Evolutionary conservation across 1,140 invertebrate species (phyloP).

Genomic region (Drosophila littoralis): DNA sequence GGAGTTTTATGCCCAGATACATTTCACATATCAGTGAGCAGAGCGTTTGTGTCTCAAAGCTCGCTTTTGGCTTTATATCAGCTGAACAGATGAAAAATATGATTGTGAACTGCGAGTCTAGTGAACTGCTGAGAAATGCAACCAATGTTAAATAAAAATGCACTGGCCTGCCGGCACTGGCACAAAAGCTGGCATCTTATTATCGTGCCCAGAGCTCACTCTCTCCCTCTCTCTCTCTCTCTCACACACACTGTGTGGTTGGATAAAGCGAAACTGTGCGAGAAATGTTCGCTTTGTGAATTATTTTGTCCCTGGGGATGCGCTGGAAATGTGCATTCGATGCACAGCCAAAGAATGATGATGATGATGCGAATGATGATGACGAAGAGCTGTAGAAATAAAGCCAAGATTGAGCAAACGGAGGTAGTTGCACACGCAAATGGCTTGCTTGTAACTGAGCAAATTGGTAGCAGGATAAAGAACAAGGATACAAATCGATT

Average conservation of each 20-base stretch:
- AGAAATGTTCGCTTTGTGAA: constrained; percentile 71
- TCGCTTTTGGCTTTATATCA: neutral
- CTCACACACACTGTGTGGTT: constrained; percentile 11
- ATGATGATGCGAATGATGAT: constrained; percentile 9
- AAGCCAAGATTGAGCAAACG: constrained; percentile 1
- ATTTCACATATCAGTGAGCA: constrained; percentile 13
- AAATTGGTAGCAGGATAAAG: constrained; percentile 25
- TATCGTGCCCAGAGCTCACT: constrained; percentile 32
- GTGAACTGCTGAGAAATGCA: constrained; percentile 17
- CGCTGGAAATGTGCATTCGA: constrained; percentile 48
- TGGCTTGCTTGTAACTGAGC: constrained; percentile 18
- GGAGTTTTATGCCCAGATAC: constrained; percentile 1
- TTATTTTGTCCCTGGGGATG: constrained; percentile 51
- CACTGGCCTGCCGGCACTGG: constrained; percentile 28
- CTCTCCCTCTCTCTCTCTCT: too few species aligned
- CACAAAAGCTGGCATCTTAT: constrained; percentile 51
- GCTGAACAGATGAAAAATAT: neutral
- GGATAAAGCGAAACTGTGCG: constrained; percentile 63
- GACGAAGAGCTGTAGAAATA: neutral
- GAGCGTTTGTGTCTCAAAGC: neutral
- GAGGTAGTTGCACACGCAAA: constrained; percentile 31
- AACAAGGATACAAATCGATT: constrained; percentile 54
- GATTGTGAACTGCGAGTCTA: constrained; percentile 13
- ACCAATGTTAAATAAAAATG: constrained; percentile 53
- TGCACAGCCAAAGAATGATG: constrained; percentile 24